Evolutionary conservation across 1,140 invertebrate species (phyloP), one percentile per base, ranked within the genome.

Genomic region (Bombus haemorrhoidalis): DNA sequence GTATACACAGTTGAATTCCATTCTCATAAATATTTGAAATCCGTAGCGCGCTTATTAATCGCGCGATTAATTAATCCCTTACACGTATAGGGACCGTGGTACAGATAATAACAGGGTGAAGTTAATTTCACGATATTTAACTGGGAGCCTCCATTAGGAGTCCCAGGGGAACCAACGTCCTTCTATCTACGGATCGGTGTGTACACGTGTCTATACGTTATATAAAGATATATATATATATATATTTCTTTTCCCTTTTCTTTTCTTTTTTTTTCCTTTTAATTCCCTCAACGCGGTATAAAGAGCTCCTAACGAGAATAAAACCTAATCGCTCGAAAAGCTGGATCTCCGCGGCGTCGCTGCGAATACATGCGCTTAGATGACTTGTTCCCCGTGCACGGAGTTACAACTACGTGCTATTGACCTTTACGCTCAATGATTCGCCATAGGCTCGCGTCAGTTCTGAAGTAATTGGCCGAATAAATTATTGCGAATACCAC

Each of bases 381-480:
- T 86, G 87, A 86, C 80, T 82, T 79, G 83, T 71, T 34, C 81
- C 39, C 77, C 47, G 74, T 18, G 59, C 64, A 68, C 78, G 62
- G 62, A 85, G 81, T 89, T 78, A 83, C 71, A 88, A 73, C 71
- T 64, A 64, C 75, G 86, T 89, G 87, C 81, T 89, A 89, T 89
- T 89, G 88, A 89, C 80, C 88, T 89, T 89, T 89, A 89, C 83
- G 59, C 76, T 89, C 80, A 80, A 89, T 77, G 84, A 89, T 89
- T 89, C 81, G 80, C 87, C 77, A 89, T 62, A 86, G 64, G 77
- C 72, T 83, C 57, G 76, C 72, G 76, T 89, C 85, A 80, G 34
- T 86, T 71, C 66, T 59, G 69, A 86, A 87, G 83, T 89, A 89
- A 89, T 83, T 88, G 83, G 81, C 64, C 80, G 71, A 88, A 89